These are phyloP conservation scores for Hanleya hanleyi DNA, from an alignment of 2,888 invertebrate genomes.

Conservation along the genomic window DNA sequence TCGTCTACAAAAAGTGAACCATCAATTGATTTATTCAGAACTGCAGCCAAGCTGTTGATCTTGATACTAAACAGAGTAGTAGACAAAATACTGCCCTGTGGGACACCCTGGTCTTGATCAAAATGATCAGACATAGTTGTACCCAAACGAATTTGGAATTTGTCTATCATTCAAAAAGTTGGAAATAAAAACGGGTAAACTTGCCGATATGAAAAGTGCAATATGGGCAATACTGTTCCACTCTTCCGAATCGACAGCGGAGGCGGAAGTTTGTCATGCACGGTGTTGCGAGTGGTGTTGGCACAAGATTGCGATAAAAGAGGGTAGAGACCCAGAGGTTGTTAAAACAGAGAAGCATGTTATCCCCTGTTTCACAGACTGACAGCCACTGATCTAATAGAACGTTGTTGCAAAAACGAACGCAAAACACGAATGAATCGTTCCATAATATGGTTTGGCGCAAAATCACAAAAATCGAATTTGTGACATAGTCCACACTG, in stretches of 20 bases:
- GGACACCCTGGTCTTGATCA: no score
- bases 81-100: no score
- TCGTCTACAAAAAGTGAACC: no score
- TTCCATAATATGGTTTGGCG: constrained; percentile 12
- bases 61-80: no score
- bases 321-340: no score
- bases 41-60: no score
- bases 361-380: background rate
- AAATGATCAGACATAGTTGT: no score
- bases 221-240: constrained; percentile 20
- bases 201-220: constrained; percentile 5
- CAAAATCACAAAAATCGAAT: constrained; percentile 8
- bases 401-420: constrained; percentile 1
- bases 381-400: background rate
- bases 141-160: no score
- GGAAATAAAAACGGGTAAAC: background rate
- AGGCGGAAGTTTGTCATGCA: background rate
- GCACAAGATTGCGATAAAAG: no score
- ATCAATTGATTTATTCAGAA: no score
- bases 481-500: constrained; percentile 3
- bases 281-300: no score
- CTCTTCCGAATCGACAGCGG: background rate
- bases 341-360: background rate
- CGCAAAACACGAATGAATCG: constrained; percentile 17
- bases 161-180: no score